Base-by-base conservation (phyloP, 2,888 invertebrate genomes). In the Acheta domesticus region DNA sequence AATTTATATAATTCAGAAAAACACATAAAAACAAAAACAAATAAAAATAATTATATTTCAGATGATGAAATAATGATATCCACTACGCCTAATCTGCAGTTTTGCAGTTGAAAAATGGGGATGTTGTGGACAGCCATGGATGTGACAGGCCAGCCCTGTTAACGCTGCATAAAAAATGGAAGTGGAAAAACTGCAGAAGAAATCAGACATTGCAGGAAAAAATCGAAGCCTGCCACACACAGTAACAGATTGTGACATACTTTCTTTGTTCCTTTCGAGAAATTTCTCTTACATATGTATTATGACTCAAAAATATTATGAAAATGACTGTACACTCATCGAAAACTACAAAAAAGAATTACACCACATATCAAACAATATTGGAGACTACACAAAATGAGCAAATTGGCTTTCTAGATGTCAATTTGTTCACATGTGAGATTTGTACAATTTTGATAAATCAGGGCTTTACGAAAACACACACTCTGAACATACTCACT, bases 181-280 rank as follows among this genome's bases (percentile, higher is more conserved):
- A 62, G 62, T 62, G 62, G n/a, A 14, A 62, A 62, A 62, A 62
- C 14, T 62, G 62, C 62, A 62, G 62, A 62, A 62, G 62, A 62
- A 62, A 62, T 62, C n/a, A 19, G 62, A 14, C 62, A 62, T n/a
- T 19, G 62, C 62, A 62, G 62, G n/a, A 62, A 62, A 62, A 19
- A 14, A 62, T n/a, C 4, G n/a, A 62, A 62, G 62, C 62, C n/a
- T 62, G 62, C 62, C 62, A 62, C 62, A 62, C n/a, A 62, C 62
- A 62, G 5, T 62, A 62, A 19, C 14, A 62, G n/a, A 62, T n/a
- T 62, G 62, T 62, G 62, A 62, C 16, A 62, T 62, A 62, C 62
- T 62, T 62, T 62, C 62, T 62, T 62, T 62, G 62, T 62, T 62
- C 62, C 62, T 62, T 62, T 62, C 62, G 16, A 62, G 16, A 62